Evolutionary conservation across 2,888 invertebrate species (phyloP).

Genomic region (Acleris sparsana): DNA sequence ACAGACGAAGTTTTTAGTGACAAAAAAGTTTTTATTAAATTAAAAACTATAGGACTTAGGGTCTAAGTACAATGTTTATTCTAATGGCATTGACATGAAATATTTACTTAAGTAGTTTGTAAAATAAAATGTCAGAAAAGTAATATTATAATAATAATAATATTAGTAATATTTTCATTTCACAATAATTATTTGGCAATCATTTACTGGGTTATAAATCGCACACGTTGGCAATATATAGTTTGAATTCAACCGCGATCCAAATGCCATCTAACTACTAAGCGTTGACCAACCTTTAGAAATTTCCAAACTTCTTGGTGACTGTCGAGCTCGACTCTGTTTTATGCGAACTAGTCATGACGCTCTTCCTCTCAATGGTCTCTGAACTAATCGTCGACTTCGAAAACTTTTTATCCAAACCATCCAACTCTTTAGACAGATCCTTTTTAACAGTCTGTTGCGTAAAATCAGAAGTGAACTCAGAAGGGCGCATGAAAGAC

Average conservation of each 20-base stretch:
- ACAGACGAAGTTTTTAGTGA: no score
- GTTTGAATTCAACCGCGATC: conserved; percentile 4
- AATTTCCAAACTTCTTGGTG: conserved; percentile 82
- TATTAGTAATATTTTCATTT: no score
- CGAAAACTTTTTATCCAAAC: conserved; percentile 86
- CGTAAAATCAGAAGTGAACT: conserved; percentile 65
- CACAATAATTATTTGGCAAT: no score
- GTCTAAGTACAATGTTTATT: no score
- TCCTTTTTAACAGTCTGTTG: conserved; percentile 68
- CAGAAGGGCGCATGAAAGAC: conserved; percentile 79
- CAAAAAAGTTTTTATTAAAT: no score
- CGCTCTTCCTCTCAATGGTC: conserved; percentile 86
- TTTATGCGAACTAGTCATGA: conserved; percentile 85
- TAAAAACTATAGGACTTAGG: no score
- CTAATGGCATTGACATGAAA: no score
- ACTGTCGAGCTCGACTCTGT: conserved; percentile 83
- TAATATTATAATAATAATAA: no score
- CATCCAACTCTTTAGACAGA: conserved; percentile 78
- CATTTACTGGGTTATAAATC: no score
- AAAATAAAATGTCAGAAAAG: no score
- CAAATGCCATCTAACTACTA: conserved; percentile 39
- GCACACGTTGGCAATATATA: no score
- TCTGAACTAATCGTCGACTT: conserved; percentile 88
- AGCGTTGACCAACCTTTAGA: conserved; percentile 58
- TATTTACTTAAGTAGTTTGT: no score